Base-by-base conservation (phyloP, 1,140 invertebrate genomes). In the Orussus abietinus region DNA sequence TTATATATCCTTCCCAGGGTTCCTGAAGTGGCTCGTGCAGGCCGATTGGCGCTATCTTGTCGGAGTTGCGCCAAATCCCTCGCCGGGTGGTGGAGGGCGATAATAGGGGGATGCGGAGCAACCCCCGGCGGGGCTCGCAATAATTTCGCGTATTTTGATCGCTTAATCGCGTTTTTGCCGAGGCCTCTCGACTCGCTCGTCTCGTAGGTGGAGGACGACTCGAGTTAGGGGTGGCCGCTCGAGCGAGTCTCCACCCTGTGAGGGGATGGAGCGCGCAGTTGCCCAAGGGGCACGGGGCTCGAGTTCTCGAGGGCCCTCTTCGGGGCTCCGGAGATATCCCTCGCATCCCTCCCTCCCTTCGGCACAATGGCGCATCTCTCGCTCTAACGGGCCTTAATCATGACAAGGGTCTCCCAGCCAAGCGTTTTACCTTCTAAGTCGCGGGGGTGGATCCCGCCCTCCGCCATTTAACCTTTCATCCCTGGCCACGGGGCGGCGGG, bases 331-430 rank as follows among this genome's bases (percentile, higher is more conserved):
- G 39, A 42, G 39, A 46, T 46, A 41, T 29, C 26, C 31, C 39
- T 9, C 39, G n/a, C 12, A 17, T 11, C 4, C n/a, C 14, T 30
- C 22, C 6, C 44, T 14, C 10, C 25, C 17, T 15, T 29, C 45
- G 35, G 45, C 49, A 60, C 60, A 61, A 63, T 59, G 42, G 53
- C 49, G 38, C 56, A 52, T 59, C 62, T 49, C 60, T 62, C 47
- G 37, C 36, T 50, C 61, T 63, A 63, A 63, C 55, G 52, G 55
- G 55, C 55, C 57, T 65, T 62, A 65, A 65, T 63, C 56, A 59
- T 58, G 45, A 59, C 55, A 58, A 62, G 60, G 51, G 53, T 38
- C 38, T 58, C 40, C 45, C 51, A 49, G 44, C 38, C 28, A 40
- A 54, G 42, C 53, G 51, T 55, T 59, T 61, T 61, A 53, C 54